Evolutionary conservation across 30 jellyfish, hydroid and myxozoan genomes (phyloP), one percentile per base, ranked within the genome.

Genomic region (Nemopilema nomurai): DNA sequence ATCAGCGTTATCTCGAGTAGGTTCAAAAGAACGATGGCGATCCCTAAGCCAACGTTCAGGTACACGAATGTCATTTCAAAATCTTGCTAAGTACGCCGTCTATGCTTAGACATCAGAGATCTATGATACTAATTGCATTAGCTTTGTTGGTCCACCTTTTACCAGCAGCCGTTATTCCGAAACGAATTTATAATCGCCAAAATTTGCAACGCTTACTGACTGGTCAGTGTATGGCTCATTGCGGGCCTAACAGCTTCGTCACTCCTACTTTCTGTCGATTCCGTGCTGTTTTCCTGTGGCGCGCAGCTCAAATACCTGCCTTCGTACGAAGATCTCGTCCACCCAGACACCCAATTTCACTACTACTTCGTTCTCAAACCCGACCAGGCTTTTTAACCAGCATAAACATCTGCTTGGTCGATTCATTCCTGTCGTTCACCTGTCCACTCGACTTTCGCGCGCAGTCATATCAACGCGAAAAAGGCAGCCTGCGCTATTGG

Each of bases 31-130:
- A 74, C 31, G 4, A 74, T 74, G 1, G 68, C 72, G 1, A 52
- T 72, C 26, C 85, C 85, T 49, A 74, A 13, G 28, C 71, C 72
- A 4, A 74, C 49, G 18, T 67, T 67, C 4, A 67, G 49, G 24
- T 67, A 67, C 31, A 67, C 49, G 9, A 67, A 16, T 21, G 49
- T 29, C 77, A 67, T 67, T 67, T 67, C 32, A 4, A 32, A 64
- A 8, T 64, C 9, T 9, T 6, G n/a, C 21, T 51, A 16, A 51
- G 67, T 51, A 16, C 67, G 19, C 19, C 19, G 17, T n/a, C n/a
- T n/a, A n/a, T n/a, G n/a, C n/a, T n/a, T n/a, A n/a, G n/a, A n/a
- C n/a, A n/a, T n/a, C n/a, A n/a, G n/a, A n/a, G n/a, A n/a, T n/a
- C n/a, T n/a, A n/a, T n/a, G n/a, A n/a, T n/a, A n/a, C n/a, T n/a